Evolutionary conservation across 1,140 invertebrate species (phyloP).

Genomic region (Cherax quadricarinatus): DNA sequence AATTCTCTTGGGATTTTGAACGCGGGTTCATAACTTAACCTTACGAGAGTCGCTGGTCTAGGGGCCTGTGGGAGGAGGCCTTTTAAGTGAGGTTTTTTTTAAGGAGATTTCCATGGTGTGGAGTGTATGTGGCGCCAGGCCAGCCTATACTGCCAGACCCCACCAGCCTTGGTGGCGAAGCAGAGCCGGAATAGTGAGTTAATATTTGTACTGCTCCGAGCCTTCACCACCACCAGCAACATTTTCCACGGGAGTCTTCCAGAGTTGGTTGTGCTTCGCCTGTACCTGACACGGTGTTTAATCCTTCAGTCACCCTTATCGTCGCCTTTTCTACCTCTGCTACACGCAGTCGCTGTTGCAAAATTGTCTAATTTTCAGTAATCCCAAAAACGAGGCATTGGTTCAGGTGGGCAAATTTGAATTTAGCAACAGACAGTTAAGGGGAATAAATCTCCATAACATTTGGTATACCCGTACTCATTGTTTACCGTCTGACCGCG

Average conservation of each 20-base stretch:
- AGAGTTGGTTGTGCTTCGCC: conserved; percentile 35
- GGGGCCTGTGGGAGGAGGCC: too few species aligned
- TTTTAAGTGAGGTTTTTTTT: too few species aligned
- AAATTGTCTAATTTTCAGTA: neutral
- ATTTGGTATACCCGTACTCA: conserved; percentile 41
- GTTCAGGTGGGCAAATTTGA: neutral
- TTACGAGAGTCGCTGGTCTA: too few species aligned
- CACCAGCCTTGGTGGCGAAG: conserved; percentile 18
- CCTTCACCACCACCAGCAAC: conserved; percentile 8
- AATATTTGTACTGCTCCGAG: conserved; percentile 62
- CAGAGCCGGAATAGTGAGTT: conserved; percentile 61
- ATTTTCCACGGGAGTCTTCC: conserved; percentile 44
- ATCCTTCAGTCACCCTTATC: neutral
- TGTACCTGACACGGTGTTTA: neutral
- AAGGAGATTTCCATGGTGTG: neutral
- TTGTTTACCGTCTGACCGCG: conserved; percentile 62
- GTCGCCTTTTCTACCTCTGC: neutral
- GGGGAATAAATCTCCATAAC: conserved; percentile 35
- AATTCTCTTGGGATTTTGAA: too few species aligned
- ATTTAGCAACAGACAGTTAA: neutral
- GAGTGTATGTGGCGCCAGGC: conserved; percentile 23
- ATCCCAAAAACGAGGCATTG: neutral
- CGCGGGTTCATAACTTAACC: too few species aligned
- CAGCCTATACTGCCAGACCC: conserved; percentile 32
- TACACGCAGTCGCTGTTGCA: neutral